phyloP scores from a whole-genome alignment of 2,888 invertebrate genomes.

The Timema cristinae region DNA sequence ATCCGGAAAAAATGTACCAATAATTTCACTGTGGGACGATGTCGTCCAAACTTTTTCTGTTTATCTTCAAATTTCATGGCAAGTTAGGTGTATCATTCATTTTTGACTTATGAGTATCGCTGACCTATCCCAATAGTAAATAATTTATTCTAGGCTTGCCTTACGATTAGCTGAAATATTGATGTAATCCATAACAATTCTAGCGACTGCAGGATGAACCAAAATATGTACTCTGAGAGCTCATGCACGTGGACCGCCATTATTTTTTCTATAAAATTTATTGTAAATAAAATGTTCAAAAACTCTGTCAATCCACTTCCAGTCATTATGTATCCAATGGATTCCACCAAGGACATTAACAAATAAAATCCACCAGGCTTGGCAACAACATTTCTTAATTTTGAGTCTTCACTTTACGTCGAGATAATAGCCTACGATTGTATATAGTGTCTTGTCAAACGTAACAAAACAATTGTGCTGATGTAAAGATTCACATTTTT shows the following conservation, averaged over 20 bases:
- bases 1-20: slow-evolving; percentile 27
- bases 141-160: no score
- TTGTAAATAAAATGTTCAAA: not conserved
- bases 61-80: not conserved
- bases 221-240: no score
- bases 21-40: slow-evolving; percentile 23
- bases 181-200: no score
- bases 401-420: slow-evolving; percentile 29
- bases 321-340: slow-evolving; percentile 25
- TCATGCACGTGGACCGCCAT: no score
- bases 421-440: slow-evolving; percentile 39
- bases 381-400: slow-evolving; percentile 28
- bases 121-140: no score
- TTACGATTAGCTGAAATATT: no score
- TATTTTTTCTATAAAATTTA: no score
- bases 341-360: slow-evolving; percentile 27
- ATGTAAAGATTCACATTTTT: slow-evolving; percentile 30
- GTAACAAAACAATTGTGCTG: slow-evolving; percentile 36
- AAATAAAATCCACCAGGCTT: no score
- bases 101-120: no score
- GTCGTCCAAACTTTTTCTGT: not conserved
- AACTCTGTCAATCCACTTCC: slow-evolving; percentile 20
- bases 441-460: slow-evolving; percentile 39
- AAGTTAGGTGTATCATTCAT: no score
- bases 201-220: no score